Evolutionary conservation across 2,113 vertebrate genomes (phyloP).

Genomic region (Triplophysa dalaica): DNA sequence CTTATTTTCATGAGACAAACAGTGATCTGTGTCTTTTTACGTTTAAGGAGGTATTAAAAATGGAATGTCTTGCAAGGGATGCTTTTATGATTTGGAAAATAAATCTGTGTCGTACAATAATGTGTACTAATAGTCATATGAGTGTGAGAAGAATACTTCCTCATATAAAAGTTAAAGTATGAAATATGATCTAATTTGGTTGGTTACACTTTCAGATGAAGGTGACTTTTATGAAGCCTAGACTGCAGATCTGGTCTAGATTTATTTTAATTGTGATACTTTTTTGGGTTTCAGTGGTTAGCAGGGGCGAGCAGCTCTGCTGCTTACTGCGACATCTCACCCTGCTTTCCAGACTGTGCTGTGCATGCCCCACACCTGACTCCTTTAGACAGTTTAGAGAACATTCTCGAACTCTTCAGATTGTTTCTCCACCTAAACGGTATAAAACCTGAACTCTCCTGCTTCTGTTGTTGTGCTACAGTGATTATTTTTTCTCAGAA

Average conservation of each 20-base stretch:
- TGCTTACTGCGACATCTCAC: no score
- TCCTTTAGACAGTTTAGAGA: no score
- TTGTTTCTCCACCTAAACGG: no score
- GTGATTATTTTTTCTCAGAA: not conserved
- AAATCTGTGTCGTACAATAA: not conserved
- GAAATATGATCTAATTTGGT: not conserved
- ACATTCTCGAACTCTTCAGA: no score
- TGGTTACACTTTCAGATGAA: conserved; percentile 12
- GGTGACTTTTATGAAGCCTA: not conserved
- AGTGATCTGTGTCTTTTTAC: not conserved
- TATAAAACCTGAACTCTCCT: not conserved
- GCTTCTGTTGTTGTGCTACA: not conserved
- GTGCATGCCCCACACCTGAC: no score
- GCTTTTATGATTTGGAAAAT: not conserved
- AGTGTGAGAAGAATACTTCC: conserved; percentile 4
- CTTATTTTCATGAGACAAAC: not conserved
- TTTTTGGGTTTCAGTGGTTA: not conserved
- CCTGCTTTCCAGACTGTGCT: no score
- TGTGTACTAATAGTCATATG: not conserved
- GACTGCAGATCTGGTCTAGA: not conserved
- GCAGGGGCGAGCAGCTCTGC: no score
- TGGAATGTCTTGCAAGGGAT: not conserved
- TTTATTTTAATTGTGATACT: not conserved
- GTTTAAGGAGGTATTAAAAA: not conserved
- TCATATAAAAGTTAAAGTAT: not conserved